Evolutionary conservation across 2,797 vertebrate genomes (phyloP), one percentile per base, ranked within the genome.

Genomic region (Rhabdomys pumilio): DNA sequence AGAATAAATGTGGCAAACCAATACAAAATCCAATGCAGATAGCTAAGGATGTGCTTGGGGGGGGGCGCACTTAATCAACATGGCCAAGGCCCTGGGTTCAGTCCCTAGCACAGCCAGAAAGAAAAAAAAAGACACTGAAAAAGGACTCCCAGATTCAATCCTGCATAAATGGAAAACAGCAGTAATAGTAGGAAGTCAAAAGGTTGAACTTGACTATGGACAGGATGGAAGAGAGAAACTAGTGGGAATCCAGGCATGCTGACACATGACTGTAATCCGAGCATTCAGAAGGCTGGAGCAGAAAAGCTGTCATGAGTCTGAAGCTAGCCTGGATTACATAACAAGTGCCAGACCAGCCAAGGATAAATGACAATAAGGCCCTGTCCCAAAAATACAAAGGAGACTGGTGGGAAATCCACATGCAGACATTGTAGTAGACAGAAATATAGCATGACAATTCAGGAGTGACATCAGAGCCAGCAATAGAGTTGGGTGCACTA

Each of bases 101-200:
- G 76, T 76, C 57, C 55, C 29, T 47, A 47, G 38, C 38, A 76
- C 41, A 34, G 41, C 19, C 15, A 75, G 29, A 73, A 73, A 89
- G 19, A 7, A 57, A 57, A 26, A 61, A 53, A 72, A 55, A 34
- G n/a, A 26, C 47, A 83, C 17, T 69, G 44, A 86, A 89, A 89
- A 80, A 67, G 61, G 41, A 88, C 26, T 57, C 20, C 57, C 77
- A 57, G 9, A 73, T 67, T 77, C 73, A 44, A 94, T 81, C 24
- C 17, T 50, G 41, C 31, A 65, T 57, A 73, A 57, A 47, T 76
- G 41, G 76, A 97, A 96, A 69, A 73, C 15, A 29, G 55, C 31
- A 83, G 34, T 29, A 83, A 69, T 69, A 90, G 84, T 79, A 50
- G 44, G 34, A 73, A 91, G 15, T 69, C 76, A 93, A 72, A 93